Evolutionary conservation across 2,797 vertebrate species (phyloP), one percentile per base, ranked within the genome.

Genomic region (Cynodonichthys magdalenae): DNA sequence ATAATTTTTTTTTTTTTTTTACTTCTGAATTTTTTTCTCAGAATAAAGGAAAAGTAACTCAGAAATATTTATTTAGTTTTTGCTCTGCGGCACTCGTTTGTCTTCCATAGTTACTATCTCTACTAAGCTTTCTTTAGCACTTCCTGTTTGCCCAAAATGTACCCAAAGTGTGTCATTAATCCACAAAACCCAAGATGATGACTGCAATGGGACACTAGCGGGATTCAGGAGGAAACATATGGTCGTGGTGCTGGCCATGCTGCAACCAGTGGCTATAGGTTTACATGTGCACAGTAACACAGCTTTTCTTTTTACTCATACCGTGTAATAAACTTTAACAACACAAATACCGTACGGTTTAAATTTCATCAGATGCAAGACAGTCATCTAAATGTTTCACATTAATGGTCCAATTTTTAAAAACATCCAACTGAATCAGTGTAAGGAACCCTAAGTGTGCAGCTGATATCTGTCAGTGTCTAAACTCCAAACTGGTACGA

Each of bases 181-280:
- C 15, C 62, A 42, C 7, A 15, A 17, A 73, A 49, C 61, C 69
- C 45, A 59, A 66, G 63, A 63, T 59, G 60, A 57, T 65, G 66
- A 53, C 3, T 64, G 77, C 45, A 77, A 75, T 66, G 58, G 65
- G 62, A 53, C 64, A 47, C 60, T 11, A 3, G 11, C 24, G 52
- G 34, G 46, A 55, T 61, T 29, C 1, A 7, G 11, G 27, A 0
- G 4, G 9, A n/a, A 19, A 31, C 9, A 15, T 19, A 20, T 15
- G 28, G 62, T 52, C 58, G 69, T 5, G 5, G 27, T 54, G 69
- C 63, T 47, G 54, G 59, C 31, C 0, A 2, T 12, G 61, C 72
- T 74, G 61, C 71, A 49, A 39, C 28, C 68, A 75, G 68, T 53
- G 20, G 59, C 63, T 4, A 2, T 10, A 44, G 39, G 39, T 12